phyloP scores from a whole-genome alignment of 1,140 invertebrate species.

The Streblospio benedicti region DNA sequence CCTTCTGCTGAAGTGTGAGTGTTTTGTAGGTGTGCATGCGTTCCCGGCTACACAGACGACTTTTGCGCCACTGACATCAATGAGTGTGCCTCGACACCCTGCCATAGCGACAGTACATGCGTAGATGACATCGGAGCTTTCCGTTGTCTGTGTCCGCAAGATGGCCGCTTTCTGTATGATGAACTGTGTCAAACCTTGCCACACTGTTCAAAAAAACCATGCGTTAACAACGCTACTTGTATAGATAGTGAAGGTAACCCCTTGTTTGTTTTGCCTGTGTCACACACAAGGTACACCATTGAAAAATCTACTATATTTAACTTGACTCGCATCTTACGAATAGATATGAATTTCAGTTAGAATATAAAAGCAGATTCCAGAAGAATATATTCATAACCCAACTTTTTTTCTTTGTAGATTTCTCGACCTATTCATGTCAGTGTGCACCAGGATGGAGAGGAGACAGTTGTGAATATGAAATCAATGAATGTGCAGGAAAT shows the following conservation, averaged over 20 bases:
- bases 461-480: not conserved
- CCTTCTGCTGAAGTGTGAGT: too few relatives aligned
- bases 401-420: too few relatives aligned
- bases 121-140: conserved; percentile 12
- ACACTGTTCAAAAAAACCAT: too few relatives aligned
- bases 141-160: conserved; percentile 16
- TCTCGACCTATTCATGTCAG: conserved; percentile 5
- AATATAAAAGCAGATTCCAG: too few relatives aligned
- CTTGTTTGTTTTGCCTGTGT: not conserved
- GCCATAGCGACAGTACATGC: conserved; percentile 61
- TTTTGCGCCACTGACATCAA: conserved; percentile 68
- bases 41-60: conserved; percentile 1
- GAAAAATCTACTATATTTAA: too few relatives aligned
- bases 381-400: too few relatives aligned
- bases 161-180: too few relatives aligned
- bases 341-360: too few relatives aligned
- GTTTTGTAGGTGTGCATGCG: conserved; percentile 28
- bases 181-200: not conserved
- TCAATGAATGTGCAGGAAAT: not conserved
- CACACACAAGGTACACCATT: not conserved
- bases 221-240: not conserved
- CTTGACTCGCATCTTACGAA: too few relatives aligned
- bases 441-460: not conserved
- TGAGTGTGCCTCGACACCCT: conserved; percentile 79
- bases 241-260: not conserved